Conservation (phyloP, 2,113 vertebrate genomes). For the Anthoscopus minutus region DNA sequence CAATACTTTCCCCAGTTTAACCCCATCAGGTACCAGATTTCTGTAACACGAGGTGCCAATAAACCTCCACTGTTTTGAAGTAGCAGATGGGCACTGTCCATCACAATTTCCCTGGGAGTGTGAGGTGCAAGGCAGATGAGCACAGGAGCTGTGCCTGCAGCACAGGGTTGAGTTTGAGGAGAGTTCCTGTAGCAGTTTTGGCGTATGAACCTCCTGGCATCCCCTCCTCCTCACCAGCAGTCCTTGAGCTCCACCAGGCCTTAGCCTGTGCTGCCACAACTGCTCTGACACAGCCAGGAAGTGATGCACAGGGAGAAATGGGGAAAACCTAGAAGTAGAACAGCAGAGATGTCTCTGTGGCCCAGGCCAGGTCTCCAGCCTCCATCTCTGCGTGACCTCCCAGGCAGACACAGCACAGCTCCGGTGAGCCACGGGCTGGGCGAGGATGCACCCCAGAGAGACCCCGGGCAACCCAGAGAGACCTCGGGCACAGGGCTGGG, state of each 20-base stretch:
- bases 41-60: fast-evolving
- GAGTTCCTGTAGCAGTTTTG: not conserved
- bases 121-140: fast-evolving
- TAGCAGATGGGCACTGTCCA: not conserved
- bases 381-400: not conserved
- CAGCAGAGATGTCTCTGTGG: not conserved
- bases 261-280: not conserved
- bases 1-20: not conserved
- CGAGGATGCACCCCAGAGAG: not conserved
- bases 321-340: not conserved
- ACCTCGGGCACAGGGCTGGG: too few species aligned
- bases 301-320: not conserved
- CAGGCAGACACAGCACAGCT: fast-evolving
- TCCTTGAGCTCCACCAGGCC: not conserved
- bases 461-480: fast-evolving
- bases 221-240: not conserved
- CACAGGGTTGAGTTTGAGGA: not conserved
- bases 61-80: not conserved
- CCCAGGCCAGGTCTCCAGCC: not conserved
- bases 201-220: not conserved
- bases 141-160: not conserved
- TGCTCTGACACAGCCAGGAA: not conserved
- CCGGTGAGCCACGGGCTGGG: not conserved
- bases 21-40: not conserved
- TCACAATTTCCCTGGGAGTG: not conserved